These are phyloP conservation scores for Ophion costatus DNA, from an alignment of 2,888 invertebrate species.

Conservation along the genomic window DNA sequence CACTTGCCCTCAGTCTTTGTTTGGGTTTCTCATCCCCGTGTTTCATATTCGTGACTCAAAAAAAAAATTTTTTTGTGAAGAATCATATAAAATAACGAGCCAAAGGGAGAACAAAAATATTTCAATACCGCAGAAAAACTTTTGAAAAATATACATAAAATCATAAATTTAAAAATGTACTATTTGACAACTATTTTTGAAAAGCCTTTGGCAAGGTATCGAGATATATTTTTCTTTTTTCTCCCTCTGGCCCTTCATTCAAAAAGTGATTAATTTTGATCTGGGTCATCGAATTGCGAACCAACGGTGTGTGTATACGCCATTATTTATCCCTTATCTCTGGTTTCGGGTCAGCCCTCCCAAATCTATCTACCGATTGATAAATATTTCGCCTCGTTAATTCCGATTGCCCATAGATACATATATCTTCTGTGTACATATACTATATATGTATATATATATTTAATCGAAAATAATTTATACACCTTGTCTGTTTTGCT, in stretches of 20 bases:
- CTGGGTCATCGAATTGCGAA: conserved; percentile 28
- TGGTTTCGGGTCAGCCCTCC: conserved; percentile 8
- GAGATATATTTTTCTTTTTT: not conserved
- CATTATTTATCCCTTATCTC: conserved; percentile 49
- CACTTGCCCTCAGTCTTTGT: too few relatives aligned
- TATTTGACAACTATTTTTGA: not conserved
- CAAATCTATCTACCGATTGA: conserved; percentile 35
- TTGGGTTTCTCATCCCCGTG: too few relatives aligned
- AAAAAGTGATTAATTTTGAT: conserved; percentile 52
- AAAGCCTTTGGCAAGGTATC: not conserved
- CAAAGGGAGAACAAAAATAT: too few relatives aligned
- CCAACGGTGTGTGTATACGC: conserved; percentile 4
- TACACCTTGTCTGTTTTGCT: not conserved
- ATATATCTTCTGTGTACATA: too few relatives aligned
- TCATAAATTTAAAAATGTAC: too few relatives aligned
- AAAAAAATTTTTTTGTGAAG: too few relatives aligned
- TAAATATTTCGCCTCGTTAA: conserved; percentile 59
- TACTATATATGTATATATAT: too few relatives aligned
- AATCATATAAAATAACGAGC: too few relatives aligned
- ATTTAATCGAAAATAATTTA: conserved; percentile 38
- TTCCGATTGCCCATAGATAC: conserved; percentile 40
- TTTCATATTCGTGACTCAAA: too few relatives aligned
- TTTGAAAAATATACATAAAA: too few relatives aligned
- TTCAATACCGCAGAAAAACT: too few relatives aligned
- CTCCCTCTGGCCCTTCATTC: not conserved